Base-by-base conservation (phyloP, 2,888 invertebrate species). In the Oxystoma pomonae region DNA sequence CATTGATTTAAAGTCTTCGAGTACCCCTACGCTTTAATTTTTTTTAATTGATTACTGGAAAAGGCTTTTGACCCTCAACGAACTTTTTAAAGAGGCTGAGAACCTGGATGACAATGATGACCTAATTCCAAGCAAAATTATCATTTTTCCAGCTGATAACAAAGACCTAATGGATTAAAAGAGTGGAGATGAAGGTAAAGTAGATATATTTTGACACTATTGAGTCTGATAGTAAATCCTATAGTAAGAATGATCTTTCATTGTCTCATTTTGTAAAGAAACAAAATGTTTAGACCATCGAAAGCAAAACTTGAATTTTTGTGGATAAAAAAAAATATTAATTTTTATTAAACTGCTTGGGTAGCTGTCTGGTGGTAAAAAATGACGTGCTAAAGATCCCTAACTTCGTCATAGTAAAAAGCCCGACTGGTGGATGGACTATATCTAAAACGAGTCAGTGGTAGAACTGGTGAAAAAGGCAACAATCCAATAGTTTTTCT, bases 111-210 rank as follows among this genome's bases (percentile, higher is more conserved):
- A 7, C 35, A 35, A 35, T 35, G 35, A 35, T 35, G 35, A 35
- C 12, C 35, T 35, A 35, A 35, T 35, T 35, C 35, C 35, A 35
- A 17, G 50, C 51, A 19, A 59, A 59, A 59, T 59, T 12, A 50
- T 59, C 51, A 59, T 51, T 59, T 59, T 59, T 50, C 49, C 35
- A 35, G 5, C 35, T 35, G 55, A 60, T 60, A 22, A 12, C 22
- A 49, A 58, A 20, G 18, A 53, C 18, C 3, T 53, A 53, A 55
- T 57, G 3, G 17, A 58, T 53, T 52, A 62, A 19, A 55, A 64
- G 50, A 53, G 1, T 60, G 60, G 16, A 60, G 53, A 60, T 20
- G 57, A 57, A 57, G 19, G 20, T 19, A 57, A 5, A 9, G 57
- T 57, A 18, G 20, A 17, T 9, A 57, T 57, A 53, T 17, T 18